Conservation (phyloP, 2,113 vertebrate species). For the Carassius auratus region DNA sequence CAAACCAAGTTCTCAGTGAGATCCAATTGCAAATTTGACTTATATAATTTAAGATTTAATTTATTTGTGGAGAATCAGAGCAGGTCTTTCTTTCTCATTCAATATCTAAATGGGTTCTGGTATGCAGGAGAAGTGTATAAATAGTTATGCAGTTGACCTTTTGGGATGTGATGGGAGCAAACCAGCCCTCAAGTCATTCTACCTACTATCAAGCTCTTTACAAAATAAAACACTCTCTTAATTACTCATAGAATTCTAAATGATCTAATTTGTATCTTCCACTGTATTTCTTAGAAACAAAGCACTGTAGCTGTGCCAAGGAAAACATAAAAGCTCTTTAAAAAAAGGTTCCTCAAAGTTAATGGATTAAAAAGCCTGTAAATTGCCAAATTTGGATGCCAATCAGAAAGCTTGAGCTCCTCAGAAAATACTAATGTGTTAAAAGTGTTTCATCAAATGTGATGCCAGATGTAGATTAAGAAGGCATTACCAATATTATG, state of each 20-base stretch:
- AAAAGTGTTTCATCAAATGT: slow-evolving; percentile 32
- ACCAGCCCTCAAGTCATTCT: background rate
- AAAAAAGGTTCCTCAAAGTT: slow-evolving; percentile 13
- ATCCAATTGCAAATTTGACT: background rate
- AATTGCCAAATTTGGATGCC: background rate
- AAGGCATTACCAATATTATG: slow-evolving; percentile 18
- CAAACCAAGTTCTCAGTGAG: background rate
- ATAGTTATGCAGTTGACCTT: background rate
- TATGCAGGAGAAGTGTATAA: background rate
- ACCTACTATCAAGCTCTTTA: background rate
- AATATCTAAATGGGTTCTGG: background rate
- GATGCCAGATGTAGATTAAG: slow-evolving; percentile 43
- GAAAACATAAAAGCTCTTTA: background rate
- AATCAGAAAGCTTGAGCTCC: slow-evolving; percentile 13
- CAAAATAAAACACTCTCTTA: background rate
- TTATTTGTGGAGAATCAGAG: slow-evolving; percentile 9
- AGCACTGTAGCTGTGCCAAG: slow-evolving; percentile 11
- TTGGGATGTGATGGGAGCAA: background rate
- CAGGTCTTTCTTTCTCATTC: slow-evolving; percentile 28
- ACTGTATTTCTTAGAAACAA: background rate
- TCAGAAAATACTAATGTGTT: slow-evolving; percentile 30
- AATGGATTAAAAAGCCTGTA: slow-evolving; percentile 26
- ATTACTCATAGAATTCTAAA: slow-evolving; percentile 6
- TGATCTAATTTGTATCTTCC: slow-evolving; percentile 21
- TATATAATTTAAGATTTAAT: background rate